Evolutionary conservation across 2,888 invertebrate species (phyloP).

Genomic region (Cataglyphis rosenhaueri): DNA sequence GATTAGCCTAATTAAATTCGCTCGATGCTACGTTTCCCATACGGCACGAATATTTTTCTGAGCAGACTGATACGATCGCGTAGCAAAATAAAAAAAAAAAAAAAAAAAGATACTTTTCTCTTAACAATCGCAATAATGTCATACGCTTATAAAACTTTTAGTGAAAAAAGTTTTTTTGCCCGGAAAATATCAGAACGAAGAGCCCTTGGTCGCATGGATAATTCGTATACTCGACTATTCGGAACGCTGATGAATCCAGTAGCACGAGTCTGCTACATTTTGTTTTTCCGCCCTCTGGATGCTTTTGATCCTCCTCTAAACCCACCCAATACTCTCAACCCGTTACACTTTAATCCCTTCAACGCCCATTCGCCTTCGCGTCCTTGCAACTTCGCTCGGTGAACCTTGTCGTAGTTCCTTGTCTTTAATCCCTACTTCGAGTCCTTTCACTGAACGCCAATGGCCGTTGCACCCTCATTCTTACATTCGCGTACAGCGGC

Average conservation of each 20-base stretch:
- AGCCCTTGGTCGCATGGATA: constrained; percentile 30
- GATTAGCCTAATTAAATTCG: constrained; percentile 38
- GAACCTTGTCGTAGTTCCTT: constrained; percentile 45
- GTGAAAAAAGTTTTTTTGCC: constrained; percentile 20
- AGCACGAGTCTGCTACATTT: constrained; percentile 27
- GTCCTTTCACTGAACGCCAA: constrained; percentile 37
- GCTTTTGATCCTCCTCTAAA: constrained; percentile 48
- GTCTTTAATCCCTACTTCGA: constrained; percentile 35
- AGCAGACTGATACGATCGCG: constrained; percentile 23
- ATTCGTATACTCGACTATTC: constrained; percentile 48
- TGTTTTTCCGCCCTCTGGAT: constrained; percentile 41
- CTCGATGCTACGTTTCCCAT: neutral
- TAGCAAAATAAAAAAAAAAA: neutral
- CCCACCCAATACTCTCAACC: constrained; percentile 9
- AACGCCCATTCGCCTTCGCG: constrained; percentile 54
- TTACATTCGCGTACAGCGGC: constrained; percentile 27
- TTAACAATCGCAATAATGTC: constrained; percentile 37
- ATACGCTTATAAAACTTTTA: constrained; percentile 20
- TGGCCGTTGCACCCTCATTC: constrained; percentile 43
- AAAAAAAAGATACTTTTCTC: too few relatives aligned
- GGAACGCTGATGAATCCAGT: constrained; percentile 42
- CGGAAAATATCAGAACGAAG: neutral
- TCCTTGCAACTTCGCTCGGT: constrained; percentile 54
- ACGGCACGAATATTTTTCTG: constrained; percentile 3
- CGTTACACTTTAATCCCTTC: constrained; percentile 46